These are phyloP conservation scores for Rhodinocichla rosea DNA, from an alignment of 2,113 vertebrate genomes.

Conservation along the genomic window DNA sequence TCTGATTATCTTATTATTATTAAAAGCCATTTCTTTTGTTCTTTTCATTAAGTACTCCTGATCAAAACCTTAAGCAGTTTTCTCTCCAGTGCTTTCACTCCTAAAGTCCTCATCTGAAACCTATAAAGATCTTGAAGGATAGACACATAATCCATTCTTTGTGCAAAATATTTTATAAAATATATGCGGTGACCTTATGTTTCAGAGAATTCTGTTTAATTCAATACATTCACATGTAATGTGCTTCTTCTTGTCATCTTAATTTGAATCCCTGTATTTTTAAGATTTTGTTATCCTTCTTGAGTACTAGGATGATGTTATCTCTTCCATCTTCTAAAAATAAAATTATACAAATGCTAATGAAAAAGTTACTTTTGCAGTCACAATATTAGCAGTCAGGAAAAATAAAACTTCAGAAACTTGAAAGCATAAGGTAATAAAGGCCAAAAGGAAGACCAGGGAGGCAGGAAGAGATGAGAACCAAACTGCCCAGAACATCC, in stretches of 20 bases:
- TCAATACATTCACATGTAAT: neutral
- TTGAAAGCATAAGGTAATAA: neutral
- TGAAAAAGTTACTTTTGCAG: neutral
- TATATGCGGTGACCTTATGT: neutral
- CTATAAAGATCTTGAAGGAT: neutral
- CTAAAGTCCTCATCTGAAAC: neutral
- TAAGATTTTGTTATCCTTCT: neutral
- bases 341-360: neutral
- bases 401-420: neutral
- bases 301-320: neutral
- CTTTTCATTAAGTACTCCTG: neutral
- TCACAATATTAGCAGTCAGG: neutral
- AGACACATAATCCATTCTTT: neutral
- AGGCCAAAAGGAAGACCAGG: neutral
- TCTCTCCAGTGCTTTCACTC: neutral
- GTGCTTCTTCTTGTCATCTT: neutral
- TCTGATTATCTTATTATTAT: neutral
- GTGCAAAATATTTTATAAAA: neutral
- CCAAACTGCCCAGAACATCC: neutral
- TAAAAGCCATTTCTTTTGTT: neutral
- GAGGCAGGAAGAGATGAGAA: neutral
- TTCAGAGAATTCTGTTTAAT: neutral
- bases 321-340: neutral
- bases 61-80: neutral
- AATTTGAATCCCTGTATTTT: neutral